phyloP scores from a whole-genome alignment of 2,797 vertebrate species.

The Takifugu rubripes region DNA sequence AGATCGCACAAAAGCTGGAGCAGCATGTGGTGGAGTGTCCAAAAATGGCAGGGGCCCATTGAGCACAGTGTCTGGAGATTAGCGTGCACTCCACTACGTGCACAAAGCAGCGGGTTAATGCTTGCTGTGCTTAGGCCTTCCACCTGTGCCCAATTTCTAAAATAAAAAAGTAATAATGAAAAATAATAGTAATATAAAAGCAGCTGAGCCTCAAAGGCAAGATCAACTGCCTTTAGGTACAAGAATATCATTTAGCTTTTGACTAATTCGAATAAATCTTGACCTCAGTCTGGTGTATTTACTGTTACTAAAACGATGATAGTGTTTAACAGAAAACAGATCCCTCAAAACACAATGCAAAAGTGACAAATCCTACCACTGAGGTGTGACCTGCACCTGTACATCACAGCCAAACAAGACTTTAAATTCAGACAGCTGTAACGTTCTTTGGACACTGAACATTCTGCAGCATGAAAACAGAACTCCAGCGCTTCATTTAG shows the following conservation, averaged over 20 bases:
- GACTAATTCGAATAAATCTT: too few relatives aligned
- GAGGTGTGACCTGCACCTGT: background rate
- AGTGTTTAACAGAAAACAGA: background rate
- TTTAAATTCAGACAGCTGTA: background rate
- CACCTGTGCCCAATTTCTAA: too few relatives aligned
- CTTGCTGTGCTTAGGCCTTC: too few relatives aligned
- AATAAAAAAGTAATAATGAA: too few relatives aligned
- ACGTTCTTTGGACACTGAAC: background rate
- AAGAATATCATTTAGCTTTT: too few relatives aligned
- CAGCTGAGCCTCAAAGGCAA: too few relatives aligned
- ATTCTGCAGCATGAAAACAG: constrained; percentile 3
- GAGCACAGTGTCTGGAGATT: background rate
- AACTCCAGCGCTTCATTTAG: constrained; percentile 9
- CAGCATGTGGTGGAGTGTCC: background rate
- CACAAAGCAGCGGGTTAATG: too few relatives aligned
- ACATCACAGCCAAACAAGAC: background rate
- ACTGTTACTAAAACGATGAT: background rate
- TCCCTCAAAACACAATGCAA: background rate
- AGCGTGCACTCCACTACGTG: too few relatives aligned
- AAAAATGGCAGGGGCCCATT: background rate
- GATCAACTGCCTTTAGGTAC: too few relatives aligned
- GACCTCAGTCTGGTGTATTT: background rate
- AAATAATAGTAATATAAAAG: too few relatives aligned
- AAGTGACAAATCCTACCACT: constrained; percentile 4
- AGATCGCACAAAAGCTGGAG: background rate